Percentiles rank a stretch among this genome's conserved stretches.
Conservation (phyloP, 1,140 invertebrate species). For the Drosophila quadrilineata region DNA sequence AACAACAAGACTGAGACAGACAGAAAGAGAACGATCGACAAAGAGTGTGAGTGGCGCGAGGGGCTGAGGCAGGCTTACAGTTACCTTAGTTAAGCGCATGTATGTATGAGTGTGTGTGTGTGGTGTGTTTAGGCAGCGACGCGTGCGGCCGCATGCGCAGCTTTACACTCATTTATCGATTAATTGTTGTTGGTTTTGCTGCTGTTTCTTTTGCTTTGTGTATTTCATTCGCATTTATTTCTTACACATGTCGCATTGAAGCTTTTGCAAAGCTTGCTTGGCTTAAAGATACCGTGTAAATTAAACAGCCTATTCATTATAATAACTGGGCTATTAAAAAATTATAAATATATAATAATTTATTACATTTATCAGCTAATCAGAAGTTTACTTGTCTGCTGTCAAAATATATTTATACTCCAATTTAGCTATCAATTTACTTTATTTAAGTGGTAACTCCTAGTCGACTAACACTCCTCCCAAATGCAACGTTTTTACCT, state of each 20-base stretch:
- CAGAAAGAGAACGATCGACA: background rate
- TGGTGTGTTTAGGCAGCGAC: constrained; percentile 29
- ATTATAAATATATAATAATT: too few relatives aligned
- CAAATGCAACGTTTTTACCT: too few relatives aligned
- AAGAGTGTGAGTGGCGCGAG: background rate
- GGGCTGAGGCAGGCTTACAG: constrained; percentile 8
- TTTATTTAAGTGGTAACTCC: too few relatives aligned
- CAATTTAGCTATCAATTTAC: constrained; percentile 5
- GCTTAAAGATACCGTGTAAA: too few relatives aligned
- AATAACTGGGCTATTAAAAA: too few relatives aligned
- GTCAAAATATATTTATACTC: too few relatives aligned
- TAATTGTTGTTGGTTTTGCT: constrained; percentile 5
- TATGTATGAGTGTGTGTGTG: constrained; percentile 1
- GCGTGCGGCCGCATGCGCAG: constrained; percentile 65
- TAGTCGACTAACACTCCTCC: too few relatives aligned
- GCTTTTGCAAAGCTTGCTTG: too few relatives aligned
- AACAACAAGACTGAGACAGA: background rate
- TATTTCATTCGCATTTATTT: constrained; percentile 6
- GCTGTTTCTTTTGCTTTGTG: background rate
- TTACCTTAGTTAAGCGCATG: background rate
- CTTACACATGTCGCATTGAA: constrained; percentile 57
- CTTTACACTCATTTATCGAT: constrained; percentile 25
- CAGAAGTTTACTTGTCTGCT: too few relatives aligned
- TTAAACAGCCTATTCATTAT: too few relatives aligned
- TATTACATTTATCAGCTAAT: too few relatives aligned